Evolutionary conservation across 2,113 vertebrate species (phyloP).

Genomic region (Caranx ignobilis): DNA sequence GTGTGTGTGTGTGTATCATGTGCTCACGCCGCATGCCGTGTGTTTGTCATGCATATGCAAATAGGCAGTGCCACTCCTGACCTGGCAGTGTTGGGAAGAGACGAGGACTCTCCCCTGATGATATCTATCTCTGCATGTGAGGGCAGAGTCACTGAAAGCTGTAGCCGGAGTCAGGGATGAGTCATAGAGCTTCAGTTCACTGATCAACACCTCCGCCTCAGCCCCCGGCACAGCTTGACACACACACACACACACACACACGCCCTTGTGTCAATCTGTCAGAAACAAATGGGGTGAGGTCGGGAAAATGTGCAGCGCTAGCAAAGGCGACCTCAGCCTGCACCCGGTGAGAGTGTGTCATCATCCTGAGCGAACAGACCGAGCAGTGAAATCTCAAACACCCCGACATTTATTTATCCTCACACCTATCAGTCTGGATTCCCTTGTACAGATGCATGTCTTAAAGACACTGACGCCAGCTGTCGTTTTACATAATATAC

Average conservation of each 20-base stretch:
- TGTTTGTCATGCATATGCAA: conserved; percentile 8
- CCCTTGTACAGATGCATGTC: not conserved
- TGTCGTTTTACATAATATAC: not conserved
- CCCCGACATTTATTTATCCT: conserved; percentile 19
- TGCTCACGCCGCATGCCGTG: too few species aligned
- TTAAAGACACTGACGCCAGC: not conserved
- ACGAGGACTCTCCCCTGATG: conserved; percentile 46
- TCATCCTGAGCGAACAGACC: conserved; percentile 14
- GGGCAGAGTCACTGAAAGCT: conserved; percentile 45
- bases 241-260: conserved; percentile 60
- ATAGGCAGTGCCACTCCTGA: not conserved
- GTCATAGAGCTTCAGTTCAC: conserved; percentile 70
- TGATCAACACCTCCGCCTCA: conserved; percentile 71
- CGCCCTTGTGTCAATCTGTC: conserved; percentile 69
- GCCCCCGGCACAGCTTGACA: conserved; percentile 58
- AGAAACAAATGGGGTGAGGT: conserved; percentile 64
- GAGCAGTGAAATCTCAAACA: not conserved
- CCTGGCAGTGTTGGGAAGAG: conserved; percentile 8
- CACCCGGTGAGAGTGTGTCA: conserved; percentile 21
- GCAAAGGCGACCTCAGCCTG: conserved; percentile 40
- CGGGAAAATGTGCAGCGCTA: conserved; percentile 27
- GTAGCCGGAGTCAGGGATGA: conserved; percentile 60
- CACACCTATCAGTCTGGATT: not conserved
- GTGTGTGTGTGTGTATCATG: too few species aligned
- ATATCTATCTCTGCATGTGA: conserved; percentile 31